Conservation (phyloP, 2,113 vertebrate species). For the Condylura cristata region DNA sequence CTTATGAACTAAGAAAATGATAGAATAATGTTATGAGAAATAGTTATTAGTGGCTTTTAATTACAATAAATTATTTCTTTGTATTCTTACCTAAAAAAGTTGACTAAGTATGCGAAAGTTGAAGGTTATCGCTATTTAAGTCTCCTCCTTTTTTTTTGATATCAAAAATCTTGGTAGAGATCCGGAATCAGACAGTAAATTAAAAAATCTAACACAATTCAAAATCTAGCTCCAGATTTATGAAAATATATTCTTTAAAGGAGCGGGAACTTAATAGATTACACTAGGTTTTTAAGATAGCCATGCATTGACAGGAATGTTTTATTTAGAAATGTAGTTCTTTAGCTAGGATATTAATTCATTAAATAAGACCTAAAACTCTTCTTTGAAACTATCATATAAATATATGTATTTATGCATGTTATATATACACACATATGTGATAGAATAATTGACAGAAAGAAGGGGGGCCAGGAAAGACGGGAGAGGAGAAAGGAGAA, state of each 20-base stretch:
- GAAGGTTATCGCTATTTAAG: neutral
- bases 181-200: neutral
- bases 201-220: conserved; percentile 16
- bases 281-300: conserved; percentile 32
- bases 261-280: neutral
- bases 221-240: neutral
- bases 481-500: neutral
- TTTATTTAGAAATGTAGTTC: conserved; percentile 35
- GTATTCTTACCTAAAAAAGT: neutral
- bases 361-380: neutral
- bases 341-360: neutral
- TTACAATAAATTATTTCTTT: conserved; percentile 14
- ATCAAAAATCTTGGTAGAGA: neutral
- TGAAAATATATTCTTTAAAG: neutral
- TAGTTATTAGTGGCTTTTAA: conserved; percentile 22
- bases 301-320: neutral
- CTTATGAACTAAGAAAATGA: neutral
- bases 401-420: neutral
- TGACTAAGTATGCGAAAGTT: neutral
- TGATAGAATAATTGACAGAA: neutral
- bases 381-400: neutral
- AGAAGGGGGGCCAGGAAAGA: neutral
- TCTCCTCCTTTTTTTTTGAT: neutral
- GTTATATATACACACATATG: neutral
- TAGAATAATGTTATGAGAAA: neutral